These are phyloP conservation scores for Labroides dimidiatus DNA, from an alignment of 2,797 vertebrate genomes.

Conservation along the genomic window DNA sequence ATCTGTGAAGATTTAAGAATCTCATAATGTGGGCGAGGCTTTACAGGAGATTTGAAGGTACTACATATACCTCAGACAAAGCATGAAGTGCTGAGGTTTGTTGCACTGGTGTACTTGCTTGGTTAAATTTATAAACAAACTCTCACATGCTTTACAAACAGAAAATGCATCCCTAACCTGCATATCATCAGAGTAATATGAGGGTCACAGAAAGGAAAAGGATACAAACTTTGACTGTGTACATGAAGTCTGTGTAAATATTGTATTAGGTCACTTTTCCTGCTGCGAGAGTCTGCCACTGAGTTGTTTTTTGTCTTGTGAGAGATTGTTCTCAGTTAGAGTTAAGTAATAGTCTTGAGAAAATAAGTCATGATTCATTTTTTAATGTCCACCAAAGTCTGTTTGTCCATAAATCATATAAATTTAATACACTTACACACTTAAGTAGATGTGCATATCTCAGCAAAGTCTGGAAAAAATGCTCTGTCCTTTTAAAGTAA, in stretches of 20 bases:
- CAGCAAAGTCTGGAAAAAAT: too few species aligned
- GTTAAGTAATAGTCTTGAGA: neutral
- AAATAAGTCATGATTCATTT: neutral
- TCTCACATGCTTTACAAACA: conserved; percentile 19
- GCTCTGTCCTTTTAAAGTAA: neutral
- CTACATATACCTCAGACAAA: too few species aligned
- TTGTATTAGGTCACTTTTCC: conserved; percentile 11
- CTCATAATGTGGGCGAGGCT: too few species aligned
- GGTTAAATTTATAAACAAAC: neutral
- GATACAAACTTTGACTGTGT: neutral
- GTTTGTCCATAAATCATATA: neutral
- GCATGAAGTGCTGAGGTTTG: too few species aligned
- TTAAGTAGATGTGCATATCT: too few species aligned
- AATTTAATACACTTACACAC: too few species aligned
- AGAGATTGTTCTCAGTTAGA: neutral
- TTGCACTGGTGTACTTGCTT: too few species aligned
- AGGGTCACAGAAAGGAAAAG: neutral
- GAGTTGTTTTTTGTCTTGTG: too few species aligned
- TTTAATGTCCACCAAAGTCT: neutral
- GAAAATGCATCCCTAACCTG: conserved; percentile 28
- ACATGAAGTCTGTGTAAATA: neutral
- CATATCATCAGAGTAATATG: conserved; percentile 31
- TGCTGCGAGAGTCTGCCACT: neutral
- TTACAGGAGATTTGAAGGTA: too few species aligned
- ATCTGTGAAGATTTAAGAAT: too few species aligned